Base-by-base conservation (phyloP, 2,113 vertebrate genomes). In the Excalfactoria chinensis region DNA sequence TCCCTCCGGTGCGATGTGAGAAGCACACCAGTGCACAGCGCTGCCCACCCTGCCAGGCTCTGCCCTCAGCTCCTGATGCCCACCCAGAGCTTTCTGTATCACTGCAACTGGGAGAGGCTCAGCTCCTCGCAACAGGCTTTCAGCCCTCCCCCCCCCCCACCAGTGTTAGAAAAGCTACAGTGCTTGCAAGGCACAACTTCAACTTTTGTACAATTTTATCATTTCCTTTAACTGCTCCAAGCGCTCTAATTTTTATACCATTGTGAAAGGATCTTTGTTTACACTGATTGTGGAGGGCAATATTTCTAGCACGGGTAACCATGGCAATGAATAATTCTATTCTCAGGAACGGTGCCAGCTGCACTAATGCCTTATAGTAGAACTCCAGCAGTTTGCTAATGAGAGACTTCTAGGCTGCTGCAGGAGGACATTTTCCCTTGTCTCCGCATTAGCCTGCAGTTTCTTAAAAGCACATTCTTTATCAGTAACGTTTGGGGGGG, bases 281-380 rank as follows among this genome's bases (percentile, higher is more conserved):
- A 94, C 91, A 91, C 34, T 94, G 96, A 97, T 97, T 97, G 96
- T 94, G 80, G 96, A 97, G 96, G 93, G 94, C 96, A 97, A 96
- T 98, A 97, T 98, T 98, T 97, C 96, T 91, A 97, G 96, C 93
- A 90, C 70, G 92, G 84, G 98, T 98, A 98, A 97, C 98, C 97
- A 98, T 98, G 97, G 98, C 73, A 96, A 98, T 97, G 97, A 97
- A 97, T 97, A 97, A 97, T 96, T 97, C 96, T 94, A 80, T 96
- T 96, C 93, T 96, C 95, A 95, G 96, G 95, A 95, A 81, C 82
- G 17, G 86, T 96, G 95, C 96, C 97, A 98, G 97, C 97, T 97
- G 97, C 96, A 88, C 64, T 73, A 71, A 64, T 44, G 94, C 92
- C 96, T 97, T 69, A 89, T 96, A 93, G 93, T 94, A 96, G 69